These are phyloP conservation scores for Liposcelis brunnea DNA, from an alignment of 2,888 invertebrate genomes.

Conservation along the genomic window DNA sequence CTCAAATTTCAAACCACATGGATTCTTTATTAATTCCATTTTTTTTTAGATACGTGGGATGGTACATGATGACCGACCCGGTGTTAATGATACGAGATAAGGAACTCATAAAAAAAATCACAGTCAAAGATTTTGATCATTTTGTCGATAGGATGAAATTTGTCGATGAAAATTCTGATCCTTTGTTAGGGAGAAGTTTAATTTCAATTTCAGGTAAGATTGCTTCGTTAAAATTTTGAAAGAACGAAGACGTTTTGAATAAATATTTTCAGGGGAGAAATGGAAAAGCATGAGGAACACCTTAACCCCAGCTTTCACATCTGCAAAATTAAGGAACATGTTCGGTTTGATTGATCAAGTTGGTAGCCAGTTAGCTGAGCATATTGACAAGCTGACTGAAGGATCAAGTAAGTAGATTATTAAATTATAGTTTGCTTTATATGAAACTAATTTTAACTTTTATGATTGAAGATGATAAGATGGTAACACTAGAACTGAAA, in stretches of 20 bases:
- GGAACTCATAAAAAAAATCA: slow-evolving; percentile 10
- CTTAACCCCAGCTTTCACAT: slow-evolving; percentile 21
- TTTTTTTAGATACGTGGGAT: not conserved
- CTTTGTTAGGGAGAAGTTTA: too few species aligned
- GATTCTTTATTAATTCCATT: too few species aligned
- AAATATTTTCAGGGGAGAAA: slow-evolving; percentile 14
- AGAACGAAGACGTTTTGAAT: too few species aligned
- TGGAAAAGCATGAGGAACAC: slow-evolving; percentile 22
- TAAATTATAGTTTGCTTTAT: too few species aligned
- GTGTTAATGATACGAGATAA: slow-evolving; percentile 7
- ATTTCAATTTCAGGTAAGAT: too few species aligned
- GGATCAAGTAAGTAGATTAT: too few species aligned
- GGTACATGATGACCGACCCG: not conserved
- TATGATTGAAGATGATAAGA: slow-evolving; percentile 8
- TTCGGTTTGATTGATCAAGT: slow-evolving; percentile 24
- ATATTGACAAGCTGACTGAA: slow-evolving; percentile 12
- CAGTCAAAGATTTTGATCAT: slow-evolving; percentile 11
- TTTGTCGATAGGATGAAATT: slow-evolving; percentile 7
- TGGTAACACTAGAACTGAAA: slow-evolving; percentile 16
- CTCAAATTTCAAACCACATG: too few species aligned
- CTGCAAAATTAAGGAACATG: slow-evolving; percentile 21
- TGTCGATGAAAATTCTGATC: too few species aligned
- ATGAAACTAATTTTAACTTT: too few species aligned
- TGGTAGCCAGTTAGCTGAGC: slow-evolving; percentile 18
- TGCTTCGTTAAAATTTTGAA: too few species aligned